Percentiles rank a stretch among this genome's conserved stretches.
Evolutionary conservation across 2,888 invertebrate species (phyloP).

Genomic region (Clusia tigrina): DNA sequence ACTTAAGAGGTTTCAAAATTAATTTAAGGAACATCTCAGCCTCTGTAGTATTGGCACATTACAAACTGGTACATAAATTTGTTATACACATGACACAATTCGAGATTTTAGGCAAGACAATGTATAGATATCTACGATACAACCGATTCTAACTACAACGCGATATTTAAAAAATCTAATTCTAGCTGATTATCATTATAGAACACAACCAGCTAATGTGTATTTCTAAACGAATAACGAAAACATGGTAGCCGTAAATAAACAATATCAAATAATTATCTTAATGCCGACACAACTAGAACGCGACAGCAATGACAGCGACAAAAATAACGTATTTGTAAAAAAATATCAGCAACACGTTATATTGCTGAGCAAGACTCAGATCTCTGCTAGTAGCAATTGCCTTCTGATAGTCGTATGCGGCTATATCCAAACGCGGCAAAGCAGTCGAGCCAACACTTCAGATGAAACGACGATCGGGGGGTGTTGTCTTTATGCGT

Average conservation of each 20-base stretch:
- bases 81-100: too few relatives aligned
- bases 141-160: too few relatives aligned
- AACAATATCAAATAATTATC: slow-evolving; percentile 58
- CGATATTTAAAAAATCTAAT: too few relatives aligned
- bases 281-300: slow-evolving; percentile 60
- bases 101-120: too few relatives aligned
- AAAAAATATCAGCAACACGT: neutral
- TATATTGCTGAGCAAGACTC: slow-evolving; percentile 8
- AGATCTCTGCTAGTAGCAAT: slow-evolving; percentile 20
- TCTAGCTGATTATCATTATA: too few relatives aligned
- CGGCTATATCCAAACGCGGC: slow-evolving; percentile 18
- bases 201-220: too few relatives aligned
- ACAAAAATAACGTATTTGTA: neutral
- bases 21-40: too few relatives aligned
- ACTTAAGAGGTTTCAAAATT: too few relatives aligned
- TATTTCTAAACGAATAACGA: slow-evolving; percentile 29
- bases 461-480: slow-evolving; percentile 7
- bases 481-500: slow-evolving; percentile 8
- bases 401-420: slow-evolving; percentile 26
- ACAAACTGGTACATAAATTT: too few relatives aligned
- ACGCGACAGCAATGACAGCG: slow-evolving; percentile 37
- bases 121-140: too few relatives aligned
- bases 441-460: neutral
- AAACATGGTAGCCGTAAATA: slow-evolving; percentile 23
- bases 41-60: too few relatives aligned